phyloP scores from a whole-genome alignment of 2,797 vertebrate species.

The Sebastes glaucus region DNA sequence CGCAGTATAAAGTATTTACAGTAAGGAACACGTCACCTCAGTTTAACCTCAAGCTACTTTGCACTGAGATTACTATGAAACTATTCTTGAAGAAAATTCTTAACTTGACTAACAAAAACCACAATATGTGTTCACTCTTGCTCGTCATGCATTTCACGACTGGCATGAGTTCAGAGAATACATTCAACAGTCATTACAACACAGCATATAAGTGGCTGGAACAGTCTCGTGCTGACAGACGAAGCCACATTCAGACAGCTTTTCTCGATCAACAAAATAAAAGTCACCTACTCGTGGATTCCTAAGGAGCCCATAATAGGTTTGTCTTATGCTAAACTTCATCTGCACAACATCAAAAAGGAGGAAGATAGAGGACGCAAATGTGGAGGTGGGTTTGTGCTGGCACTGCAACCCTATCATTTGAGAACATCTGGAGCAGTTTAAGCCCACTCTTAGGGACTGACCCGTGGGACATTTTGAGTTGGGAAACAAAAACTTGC shows the following conservation, averaged over 20 bases:
- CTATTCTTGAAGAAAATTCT: conserved; percentile 24
- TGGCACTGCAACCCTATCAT: conserved; percentile 75
- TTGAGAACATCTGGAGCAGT: conserved; percentile 82
- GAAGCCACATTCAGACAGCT: conserved; percentile 59
- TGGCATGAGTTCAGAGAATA: conserved; percentile 60
- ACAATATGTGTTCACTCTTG: conserved; percentile 66
- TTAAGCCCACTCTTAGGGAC: conserved; percentile 71
- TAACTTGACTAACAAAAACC: conserved; percentile 42
- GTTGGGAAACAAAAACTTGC: conserved; percentile 74
- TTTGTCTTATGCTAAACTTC: conserved; percentile 42
- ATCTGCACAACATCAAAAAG: conserved; percentile 74
- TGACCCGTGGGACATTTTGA: conserved; percentile 72
- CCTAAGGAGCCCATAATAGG: conserved; percentile 33
- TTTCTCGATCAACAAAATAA: conserved; percentile 49
- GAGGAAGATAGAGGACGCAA: conserved; percentile 57
- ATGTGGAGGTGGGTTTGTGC: conserved; percentile 72
- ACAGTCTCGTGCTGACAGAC: conserved; percentile 58
- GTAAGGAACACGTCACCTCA: conserved; percentile 16
- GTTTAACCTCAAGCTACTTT: conserved; percentile 10
- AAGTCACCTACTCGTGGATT: conserved; percentile 64
- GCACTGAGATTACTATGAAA: conserved; percentile 9
- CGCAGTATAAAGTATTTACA: conserved; percentile 2
- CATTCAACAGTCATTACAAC: conserved; percentile 61
- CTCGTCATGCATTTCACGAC: conserved; percentile 52
- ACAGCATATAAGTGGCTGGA: conserved; percentile 58